Evolutionary conservation across 1,140 invertebrate genomes (phyloP).

Genomic region (Ruditapes philippinarum): DNA sequence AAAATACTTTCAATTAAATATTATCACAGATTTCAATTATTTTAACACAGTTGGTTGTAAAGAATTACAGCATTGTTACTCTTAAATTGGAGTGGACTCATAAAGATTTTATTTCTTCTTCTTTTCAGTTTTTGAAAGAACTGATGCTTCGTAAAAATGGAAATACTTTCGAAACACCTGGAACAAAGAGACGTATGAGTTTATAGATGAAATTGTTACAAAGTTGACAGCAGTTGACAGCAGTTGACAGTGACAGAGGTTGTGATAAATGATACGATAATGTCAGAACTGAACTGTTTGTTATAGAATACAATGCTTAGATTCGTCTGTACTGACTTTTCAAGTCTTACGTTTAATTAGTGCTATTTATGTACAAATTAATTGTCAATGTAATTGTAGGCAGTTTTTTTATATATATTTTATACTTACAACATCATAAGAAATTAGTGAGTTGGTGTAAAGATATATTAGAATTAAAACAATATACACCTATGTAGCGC

Average conservation of each 20-base stretch:
- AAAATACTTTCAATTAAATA: no score
- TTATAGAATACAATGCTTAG: background rate
- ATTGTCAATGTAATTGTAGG: no score
- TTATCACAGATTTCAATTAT: no score
- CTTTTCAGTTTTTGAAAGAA: background rate
- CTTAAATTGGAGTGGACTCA: no score
- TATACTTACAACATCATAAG: no score
- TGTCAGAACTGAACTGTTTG: background rate
- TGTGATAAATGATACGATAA: background rate
- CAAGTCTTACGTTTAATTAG: background rate
- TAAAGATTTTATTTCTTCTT: no score
- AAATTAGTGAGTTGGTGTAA: no score
- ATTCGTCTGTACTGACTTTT: background rate
- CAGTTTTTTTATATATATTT: background rate
- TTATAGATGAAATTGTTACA: background rate
- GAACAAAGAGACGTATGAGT: background rate
- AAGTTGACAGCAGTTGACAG: no score
- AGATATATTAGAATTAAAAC: no score
- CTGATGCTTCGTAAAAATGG: background rate
- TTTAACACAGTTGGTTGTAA: no score
- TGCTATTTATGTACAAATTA: background rate
- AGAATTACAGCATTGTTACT: no score
- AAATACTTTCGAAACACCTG: slow-evolving; percentile 14
- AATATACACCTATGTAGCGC: no score
- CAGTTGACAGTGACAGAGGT: background rate